Evolutionary conservation across 2,888 invertebrate species (phyloP), one percentile per base, ranked within the genome.

Genomic region (Andrena chrysosceles): DNA sequence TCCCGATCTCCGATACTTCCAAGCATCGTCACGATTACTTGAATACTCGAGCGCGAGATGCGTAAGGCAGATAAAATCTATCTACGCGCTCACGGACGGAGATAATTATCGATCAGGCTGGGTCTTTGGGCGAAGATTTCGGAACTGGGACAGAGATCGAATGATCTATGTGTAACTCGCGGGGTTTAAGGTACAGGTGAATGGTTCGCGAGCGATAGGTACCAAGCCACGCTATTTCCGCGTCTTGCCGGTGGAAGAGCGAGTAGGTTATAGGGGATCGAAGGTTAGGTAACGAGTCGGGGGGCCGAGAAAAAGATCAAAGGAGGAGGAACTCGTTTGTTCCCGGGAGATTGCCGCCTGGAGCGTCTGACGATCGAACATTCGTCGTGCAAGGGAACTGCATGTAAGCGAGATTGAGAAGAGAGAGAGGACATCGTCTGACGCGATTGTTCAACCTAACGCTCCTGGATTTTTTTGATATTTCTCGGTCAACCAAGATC

Each of bases 81-180:
- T 33, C n/a, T n/a, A 64, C 31, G 16, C 35, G 35, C n/a, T 64
- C 60, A 69, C 35, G 54, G 56, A 31, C 16, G 8, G 52, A 62
- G 78, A 63, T 78, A 66, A 80, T 80, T 72, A 35, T 56, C 54
- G 79, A 81, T 73, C 64, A 79, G 72, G 23, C n/a, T n/a, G 67
- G 31, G 75, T 54, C 48, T 29, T 52, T 23, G 31, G 71, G 67
- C 16, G 52, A 42, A 23, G 31, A 60, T 29, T 42, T 33, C 67
- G 56, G 67, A 68, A 64, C 33, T 20, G 63, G 23, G 48, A 60
- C 60, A 59, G 60, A 42, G 63, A n/a, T n/a, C n/a, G n/a, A n/a
- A n/a, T n/a, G n/a, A n/a, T n/a, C n/a, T n/a, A n/a, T n/a, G n/a
- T n/a, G n/a, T n/a, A n/a, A n/a, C n/a, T n/a, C n/a, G n/a, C n/a